These are phyloP conservation scores for Anguilla rostrata DNA, from an alignment of 2,113 vertebrate species.

Conservation along the genomic window DNA sequence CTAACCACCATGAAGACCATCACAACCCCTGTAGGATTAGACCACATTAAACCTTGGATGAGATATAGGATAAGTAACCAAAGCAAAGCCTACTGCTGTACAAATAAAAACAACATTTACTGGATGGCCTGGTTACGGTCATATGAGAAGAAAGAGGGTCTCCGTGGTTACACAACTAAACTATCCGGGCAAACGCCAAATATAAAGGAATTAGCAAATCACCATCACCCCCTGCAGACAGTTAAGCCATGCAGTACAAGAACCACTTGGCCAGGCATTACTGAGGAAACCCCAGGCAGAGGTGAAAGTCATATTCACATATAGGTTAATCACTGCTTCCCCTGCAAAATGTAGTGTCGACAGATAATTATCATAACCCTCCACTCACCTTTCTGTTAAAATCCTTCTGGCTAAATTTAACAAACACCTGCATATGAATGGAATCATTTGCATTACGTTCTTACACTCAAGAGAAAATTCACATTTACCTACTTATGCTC, in stretches of 20 bases:
- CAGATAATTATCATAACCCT: neutral
- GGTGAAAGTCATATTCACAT: neutral
- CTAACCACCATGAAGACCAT: neutral
- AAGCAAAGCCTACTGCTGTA: neutral
- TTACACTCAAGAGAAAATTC: too few relatives aligned
- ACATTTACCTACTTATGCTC: too few relatives aligned
- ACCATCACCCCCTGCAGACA: neutral
- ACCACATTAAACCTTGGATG: neutral
- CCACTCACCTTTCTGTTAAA: neutral
- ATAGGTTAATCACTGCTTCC: neutral
- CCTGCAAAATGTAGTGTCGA: neutral
- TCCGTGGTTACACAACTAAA: neutral
- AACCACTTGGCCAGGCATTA: neutral
- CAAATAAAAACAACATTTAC: neutral
- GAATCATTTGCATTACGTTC: too few relatives aligned
- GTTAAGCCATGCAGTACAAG: neutral
- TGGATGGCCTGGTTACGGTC: neutral
- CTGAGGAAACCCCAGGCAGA: neutral
- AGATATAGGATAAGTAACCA: neutral
- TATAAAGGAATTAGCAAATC: too few relatives aligned
- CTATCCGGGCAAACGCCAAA: neutral
- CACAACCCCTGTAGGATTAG: conserved; percentile 37
- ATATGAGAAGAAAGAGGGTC: conserved; percentile 1
- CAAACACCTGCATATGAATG: too few relatives aligned
- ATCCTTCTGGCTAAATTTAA: neutral